Evolutionary conservation across 35 echinoderm and acorn worm genomes (phyloP).

Genomic region (Diadema setosum): DNA sequence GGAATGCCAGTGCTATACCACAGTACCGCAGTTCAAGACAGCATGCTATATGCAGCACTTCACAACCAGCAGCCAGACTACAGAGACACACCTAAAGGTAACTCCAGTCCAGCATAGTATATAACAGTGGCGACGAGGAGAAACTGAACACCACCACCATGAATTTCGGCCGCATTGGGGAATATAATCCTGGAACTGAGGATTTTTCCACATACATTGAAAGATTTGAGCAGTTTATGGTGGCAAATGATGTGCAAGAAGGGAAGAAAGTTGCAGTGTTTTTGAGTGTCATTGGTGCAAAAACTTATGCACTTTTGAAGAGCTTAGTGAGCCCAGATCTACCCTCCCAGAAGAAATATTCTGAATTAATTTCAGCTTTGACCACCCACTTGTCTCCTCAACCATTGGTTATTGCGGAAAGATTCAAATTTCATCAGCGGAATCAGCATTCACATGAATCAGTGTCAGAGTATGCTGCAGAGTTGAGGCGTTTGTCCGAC

Average conservation of each 20-base stretch:
- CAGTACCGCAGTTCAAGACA: too few species aligned
- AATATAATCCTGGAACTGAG: neutral
- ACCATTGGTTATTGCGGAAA: neutral
- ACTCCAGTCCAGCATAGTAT: neutral
- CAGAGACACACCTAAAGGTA: neutral
- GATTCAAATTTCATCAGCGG: neutral
- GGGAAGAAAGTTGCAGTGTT: neutral
- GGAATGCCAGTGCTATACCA: neutral
- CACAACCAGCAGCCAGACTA: neutral
- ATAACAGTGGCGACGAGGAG: neutral
- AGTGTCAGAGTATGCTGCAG: constrained; percentile 6
- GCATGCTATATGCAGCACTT: too few species aligned
- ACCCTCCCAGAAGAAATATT: neutral
- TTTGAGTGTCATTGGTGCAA: neutral
- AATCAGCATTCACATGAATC: constrained; percentile 26
- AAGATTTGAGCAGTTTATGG: neutral
- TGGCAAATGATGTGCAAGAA: neutral
- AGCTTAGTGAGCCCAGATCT: neutral
- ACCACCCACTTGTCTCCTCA: neutral
- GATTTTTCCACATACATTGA: neutral
- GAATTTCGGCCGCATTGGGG: neutral
- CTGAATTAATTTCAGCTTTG: neutral
- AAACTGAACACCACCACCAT: neutral
- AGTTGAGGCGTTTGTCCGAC: constrained; percentile 15
- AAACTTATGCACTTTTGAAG: neutral